A percentile compares a stretch with the other conserved stretches of the same genome.
phyloP scores from a whole-genome alignment of 1,140 invertebrate species.

The Drosophila gunungcola region DNA sequence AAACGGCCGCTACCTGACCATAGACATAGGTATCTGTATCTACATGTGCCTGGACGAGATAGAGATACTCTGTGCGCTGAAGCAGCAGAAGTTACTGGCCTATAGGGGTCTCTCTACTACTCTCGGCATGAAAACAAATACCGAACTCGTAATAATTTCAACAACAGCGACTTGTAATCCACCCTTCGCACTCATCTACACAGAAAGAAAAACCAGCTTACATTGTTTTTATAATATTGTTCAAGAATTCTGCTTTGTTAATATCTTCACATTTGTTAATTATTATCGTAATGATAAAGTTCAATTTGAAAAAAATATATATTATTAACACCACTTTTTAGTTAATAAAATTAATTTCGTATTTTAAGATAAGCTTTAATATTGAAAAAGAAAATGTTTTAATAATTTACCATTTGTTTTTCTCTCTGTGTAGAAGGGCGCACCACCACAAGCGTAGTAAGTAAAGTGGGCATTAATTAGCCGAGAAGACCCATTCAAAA shows the following conservation, averaged over 20 bases:
- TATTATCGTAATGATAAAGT: too few species aligned
- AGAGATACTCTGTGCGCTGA: constrained; percentile 56
- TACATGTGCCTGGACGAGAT: not conserved
- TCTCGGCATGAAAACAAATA: constrained; percentile 66
- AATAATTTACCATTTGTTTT: not conserved
- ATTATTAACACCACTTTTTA: too few species aligned
- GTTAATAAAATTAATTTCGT: too few species aligned
- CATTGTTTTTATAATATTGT: too few species aligned
- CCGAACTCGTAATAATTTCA: constrained; percentile 71
- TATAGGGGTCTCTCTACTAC: constrained; percentile 22
- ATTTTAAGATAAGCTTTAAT: too few species aligned
- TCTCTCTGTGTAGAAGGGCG: constrained; percentile 2
- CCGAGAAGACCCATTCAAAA: constrained; percentile 51
- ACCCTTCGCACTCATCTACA: constrained; percentile 51
- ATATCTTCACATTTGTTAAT: too few species aligned
- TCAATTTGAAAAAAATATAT: too few species aligned
- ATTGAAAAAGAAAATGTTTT: too few species aligned
- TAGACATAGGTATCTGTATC: constrained; percentile 7
- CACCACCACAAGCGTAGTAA: constrained; percentile 4
- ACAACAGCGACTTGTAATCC: constrained; percentile 62
- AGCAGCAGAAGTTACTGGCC: constrained; percentile 80
- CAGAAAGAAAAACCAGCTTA: not conserved
- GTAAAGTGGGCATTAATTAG: constrained; percentile 79
- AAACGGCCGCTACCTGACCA: constrained; percentile 46
- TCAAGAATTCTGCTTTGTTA: too few species aligned